Percentiles rank a stretch among this genome's conserved stretches.
Conservation (phyloP, 2,113 vertebrate species). For the Actinemys pallida region DNA sequence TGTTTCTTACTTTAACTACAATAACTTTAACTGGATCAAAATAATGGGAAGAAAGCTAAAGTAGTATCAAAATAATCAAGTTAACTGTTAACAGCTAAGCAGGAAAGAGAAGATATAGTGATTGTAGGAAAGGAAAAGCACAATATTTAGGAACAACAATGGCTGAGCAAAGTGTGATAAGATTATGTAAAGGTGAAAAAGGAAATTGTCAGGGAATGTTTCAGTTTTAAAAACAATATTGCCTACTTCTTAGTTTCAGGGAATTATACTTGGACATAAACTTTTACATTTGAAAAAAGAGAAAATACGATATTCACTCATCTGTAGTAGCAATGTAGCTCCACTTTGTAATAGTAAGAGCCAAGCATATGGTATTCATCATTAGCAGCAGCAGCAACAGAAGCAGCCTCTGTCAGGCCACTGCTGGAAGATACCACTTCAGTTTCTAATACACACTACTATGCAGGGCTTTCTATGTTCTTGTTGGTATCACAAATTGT, state of each 20-base stretch:
- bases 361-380: conserved; percentile 84
- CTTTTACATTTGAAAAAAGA: conserved; percentile 43
- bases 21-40: neutral
- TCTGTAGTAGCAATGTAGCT: conserved; percentile 24
- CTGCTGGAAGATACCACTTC: conserved; percentile 64
- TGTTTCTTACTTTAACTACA: fast-evolving
- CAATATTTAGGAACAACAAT: neutral
- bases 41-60: neutral
- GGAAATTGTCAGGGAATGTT: neutral
- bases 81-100: neutral
- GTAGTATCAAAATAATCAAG: fast-evolving
- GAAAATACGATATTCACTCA: conserved; percentile 48
- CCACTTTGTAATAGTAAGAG: conserved; percentile 50
- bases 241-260: neutral
- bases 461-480: conserved; percentile 39
- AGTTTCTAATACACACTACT: conserved; percentile 38
- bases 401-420: conserved; percentile 66
- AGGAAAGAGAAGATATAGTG: neutral
- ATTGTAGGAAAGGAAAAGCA: neutral
- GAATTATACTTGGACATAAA: conserved; percentile 19
- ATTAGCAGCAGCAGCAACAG: conserved; percentile 75
- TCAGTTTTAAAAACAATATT: neutral
- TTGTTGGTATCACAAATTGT: conserved; percentile 41
- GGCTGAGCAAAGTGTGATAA: neutral
- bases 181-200: neutral